phyloP scores from a whole-genome alignment of 2,797 vertebrate species.

The Phoeniculus purpureus region DNA sequence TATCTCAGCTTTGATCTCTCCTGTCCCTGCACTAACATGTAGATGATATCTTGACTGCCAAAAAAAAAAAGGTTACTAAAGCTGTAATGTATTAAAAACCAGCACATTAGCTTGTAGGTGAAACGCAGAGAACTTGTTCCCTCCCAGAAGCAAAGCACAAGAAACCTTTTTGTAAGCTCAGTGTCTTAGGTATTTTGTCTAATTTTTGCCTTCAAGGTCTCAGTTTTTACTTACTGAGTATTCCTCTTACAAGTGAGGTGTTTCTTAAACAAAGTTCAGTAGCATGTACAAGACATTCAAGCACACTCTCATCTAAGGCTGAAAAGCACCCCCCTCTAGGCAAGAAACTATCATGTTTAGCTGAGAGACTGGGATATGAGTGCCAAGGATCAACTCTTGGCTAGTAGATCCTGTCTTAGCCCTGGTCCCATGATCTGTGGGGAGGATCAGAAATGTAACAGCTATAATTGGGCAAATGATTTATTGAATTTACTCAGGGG shows the following conservation, averaged over 20 bases:
- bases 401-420: neutral
- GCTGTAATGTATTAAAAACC: neutral
- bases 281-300: neutral
- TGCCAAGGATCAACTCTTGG: neutral
- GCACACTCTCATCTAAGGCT: neutral
- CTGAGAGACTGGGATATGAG: neutral
- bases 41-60: neutral
- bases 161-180: neutral
- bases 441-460: neutral
- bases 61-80: neutral
- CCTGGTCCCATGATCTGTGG: neutral
- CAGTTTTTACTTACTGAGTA: neutral
- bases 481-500: neutral
- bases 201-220: slow-evolving; percentile 28
- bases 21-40: neutral
- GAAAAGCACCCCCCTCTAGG: neutral
- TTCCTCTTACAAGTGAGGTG: neutral
- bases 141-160: neutral
- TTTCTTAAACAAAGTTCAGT: neutral
- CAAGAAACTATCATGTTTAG: neutral
- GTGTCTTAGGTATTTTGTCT: neutral
- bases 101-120: neutral
- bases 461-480: neutral
- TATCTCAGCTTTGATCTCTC: slow-evolving; percentile 3
- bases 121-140: neutral